These are phyloP conservation scores for Atractosteus spatula DNA, from an alignment of 2,113 vertebrate genomes.

Conservation along the genomic window DNA sequence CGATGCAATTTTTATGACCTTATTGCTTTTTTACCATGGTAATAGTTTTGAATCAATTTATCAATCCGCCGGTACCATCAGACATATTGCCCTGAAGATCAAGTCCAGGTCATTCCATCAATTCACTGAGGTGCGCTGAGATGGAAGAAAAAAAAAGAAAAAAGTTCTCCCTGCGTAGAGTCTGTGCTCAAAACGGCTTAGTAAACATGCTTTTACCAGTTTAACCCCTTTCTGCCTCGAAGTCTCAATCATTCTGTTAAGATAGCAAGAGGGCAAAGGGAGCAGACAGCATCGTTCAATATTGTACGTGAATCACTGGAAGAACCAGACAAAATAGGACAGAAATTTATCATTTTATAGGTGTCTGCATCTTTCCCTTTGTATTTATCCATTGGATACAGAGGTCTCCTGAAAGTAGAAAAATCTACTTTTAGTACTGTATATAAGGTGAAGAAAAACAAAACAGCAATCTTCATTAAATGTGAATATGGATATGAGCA, in stretches of 20 bases:
- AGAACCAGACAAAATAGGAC: not conserved
- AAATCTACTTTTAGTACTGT: no score
- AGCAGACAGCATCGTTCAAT: slow-evolving; percentile 32
- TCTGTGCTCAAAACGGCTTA: slow-evolving; percentile 85
- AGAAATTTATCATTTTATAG: no score
- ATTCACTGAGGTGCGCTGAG: slow-evolving; percentile 85
- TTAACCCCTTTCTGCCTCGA: slow-evolving; percentile 75
- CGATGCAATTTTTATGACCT: slow-evolving; percentile 99
- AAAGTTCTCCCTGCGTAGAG: slow-evolving; percentile 59
- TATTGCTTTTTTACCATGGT: slow-evolving; percentile 99
- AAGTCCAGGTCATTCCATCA: slow-evolving; percentile 99
- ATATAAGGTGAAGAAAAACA: no score
- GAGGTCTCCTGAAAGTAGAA: no score
- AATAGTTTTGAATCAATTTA: slow-evolving; percentile 99
- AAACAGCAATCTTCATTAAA: no score
- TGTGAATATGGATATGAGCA: no score
- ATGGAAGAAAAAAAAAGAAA: slow-evolving; percentile 70
- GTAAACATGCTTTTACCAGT: slow-evolving; percentile 81
- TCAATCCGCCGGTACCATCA: slow-evolving; percentile 97
- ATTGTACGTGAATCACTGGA: slow-evolving; percentile 17
- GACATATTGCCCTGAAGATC: slow-evolving; percentile 97
- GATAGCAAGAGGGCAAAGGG: slow-evolving; percentile 17
- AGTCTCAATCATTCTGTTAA: slow-evolving; percentile 20
- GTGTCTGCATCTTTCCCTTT: no score
- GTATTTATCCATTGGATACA: no score